Evolutionary conservation across 2,113 vertebrate species (phyloP).

Genomic region (Myotis yumanensis): DNA sequence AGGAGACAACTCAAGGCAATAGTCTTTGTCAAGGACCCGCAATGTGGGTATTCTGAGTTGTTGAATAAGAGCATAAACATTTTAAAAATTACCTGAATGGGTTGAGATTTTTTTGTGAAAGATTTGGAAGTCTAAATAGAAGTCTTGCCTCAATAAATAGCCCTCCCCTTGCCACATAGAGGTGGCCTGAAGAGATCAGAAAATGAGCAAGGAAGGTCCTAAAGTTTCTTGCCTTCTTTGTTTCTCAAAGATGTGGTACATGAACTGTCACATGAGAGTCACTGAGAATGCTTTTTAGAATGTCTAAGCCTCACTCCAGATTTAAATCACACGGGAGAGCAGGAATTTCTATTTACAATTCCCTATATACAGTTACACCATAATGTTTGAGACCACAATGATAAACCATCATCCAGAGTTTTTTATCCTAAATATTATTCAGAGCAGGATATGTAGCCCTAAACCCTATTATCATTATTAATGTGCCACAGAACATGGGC

Average conservation of each 20-base stretch:
- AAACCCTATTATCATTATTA: not conserved
- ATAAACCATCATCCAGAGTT: not conserved
- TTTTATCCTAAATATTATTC: not conserved
- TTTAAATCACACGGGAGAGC: not conserved
- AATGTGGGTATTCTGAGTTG: not conserved
- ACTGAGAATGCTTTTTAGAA: not conserved
- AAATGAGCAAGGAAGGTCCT: not conserved
- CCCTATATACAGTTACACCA: not conserved
- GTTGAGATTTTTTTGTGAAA: slow-evolving; percentile 18
- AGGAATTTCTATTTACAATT: not conserved
- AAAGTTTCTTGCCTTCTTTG: not conserved
- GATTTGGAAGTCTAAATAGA: not conserved
- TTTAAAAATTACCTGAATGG: not conserved
- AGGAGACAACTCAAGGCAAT: not conserved
- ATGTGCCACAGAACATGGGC: not conserved
- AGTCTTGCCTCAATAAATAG: not conserved
- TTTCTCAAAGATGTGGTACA: not conserved
- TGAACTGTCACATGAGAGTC: not conserved
- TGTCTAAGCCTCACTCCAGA: not conserved
- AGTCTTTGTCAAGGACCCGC: not conserved
- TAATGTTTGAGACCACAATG: not conserved
- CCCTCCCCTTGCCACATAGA: not conserved
- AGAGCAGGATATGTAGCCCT: not conserved
- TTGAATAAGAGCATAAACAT: not conserved
- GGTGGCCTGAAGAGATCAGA: not conserved